phyloP scores from a whole-genome alignment of 1,140 invertebrate genomes.

The Cydia pomonella region DNA sequence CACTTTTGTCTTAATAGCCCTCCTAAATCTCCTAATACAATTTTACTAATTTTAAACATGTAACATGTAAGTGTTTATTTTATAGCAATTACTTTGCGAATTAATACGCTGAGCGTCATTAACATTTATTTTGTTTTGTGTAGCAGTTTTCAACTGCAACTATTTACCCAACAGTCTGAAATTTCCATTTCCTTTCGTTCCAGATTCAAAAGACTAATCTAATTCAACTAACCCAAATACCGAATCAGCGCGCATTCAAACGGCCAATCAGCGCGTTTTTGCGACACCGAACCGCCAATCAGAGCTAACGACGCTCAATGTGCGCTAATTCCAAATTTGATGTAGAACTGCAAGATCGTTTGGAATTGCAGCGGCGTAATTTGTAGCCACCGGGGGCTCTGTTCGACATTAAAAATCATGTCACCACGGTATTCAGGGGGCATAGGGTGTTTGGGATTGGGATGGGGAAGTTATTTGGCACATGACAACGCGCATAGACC shows the following conservation, averaged over 20 bases:
- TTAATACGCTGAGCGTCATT: too few relatives aligned
- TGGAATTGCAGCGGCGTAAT: neutral
- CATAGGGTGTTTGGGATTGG: too few relatives aligned
- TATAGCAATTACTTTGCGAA: too few relatives aligned
- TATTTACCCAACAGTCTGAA: neutral
- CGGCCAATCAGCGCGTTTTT: constrained; percentile 5
- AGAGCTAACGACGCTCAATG: constrained; percentile 16
- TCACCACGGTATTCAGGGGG: too few relatives aligned
- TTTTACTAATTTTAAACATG: too few relatives aligned
- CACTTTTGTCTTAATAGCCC: too few relatives aligned
- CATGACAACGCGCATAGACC: too few relatives aligned
- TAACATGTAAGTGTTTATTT: too few relatives aligned
- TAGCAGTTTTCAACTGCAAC: neutral
- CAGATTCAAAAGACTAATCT: neutral
- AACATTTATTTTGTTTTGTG: too few relatives aligned
- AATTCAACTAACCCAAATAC: constrained; percentile 16
- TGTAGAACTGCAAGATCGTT: constrained; percentile 5
- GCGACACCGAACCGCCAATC: neutral
- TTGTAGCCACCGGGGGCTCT: neutral
- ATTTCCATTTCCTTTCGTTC: constrained; percentile 7
- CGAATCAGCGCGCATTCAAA: neutral
- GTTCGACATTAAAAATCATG: neutral
- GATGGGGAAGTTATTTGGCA: too few relatives aligned
- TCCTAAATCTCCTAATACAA: too few relatives aligned
- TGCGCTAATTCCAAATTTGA: neutral